Conservation (phyloP, 2,113 vertebrate genomes). For the Amphiprion ocellaris region DNA sequence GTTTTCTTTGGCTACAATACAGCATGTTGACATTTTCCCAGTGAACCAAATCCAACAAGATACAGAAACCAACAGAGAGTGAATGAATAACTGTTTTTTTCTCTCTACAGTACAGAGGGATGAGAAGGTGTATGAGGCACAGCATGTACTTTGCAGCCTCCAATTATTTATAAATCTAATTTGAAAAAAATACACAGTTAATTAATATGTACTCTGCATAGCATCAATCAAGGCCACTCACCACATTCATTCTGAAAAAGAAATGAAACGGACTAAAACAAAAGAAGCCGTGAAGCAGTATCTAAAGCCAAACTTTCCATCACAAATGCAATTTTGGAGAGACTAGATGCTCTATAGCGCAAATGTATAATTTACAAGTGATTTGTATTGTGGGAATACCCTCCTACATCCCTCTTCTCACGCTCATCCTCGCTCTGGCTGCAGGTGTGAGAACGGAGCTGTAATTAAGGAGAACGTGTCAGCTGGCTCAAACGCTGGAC, state of each 20-base stretch:
- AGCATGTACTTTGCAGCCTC: background rate
- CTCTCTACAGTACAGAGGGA: too few species aligned
- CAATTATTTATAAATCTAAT: background rate
- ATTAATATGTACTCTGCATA: background rate
- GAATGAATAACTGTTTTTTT: too few species aligned
- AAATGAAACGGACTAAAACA: background rate
- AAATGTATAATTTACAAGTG: background rate
- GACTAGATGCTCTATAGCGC: background rate
- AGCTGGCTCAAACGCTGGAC: background rate
- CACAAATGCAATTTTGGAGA: background rate
- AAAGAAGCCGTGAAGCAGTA: background rate
- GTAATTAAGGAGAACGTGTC: conserved; percentile 19
- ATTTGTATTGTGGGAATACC: background rate
- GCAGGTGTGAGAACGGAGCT: conserved; percentile 37
- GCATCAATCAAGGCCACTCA: background rate
- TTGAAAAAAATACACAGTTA: background rate
- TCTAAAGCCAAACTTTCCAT: background rate
- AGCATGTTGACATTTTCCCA: background rate
- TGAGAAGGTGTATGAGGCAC: background rate
- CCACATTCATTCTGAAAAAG: background rate
- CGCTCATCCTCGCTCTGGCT: background rate
- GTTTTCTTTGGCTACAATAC: background rate
- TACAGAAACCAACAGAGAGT: background rate
- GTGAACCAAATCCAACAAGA: conserved; percentile 4
- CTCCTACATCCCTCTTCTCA: background rate